Conservation (phyloP, 2,113 vertebrate genomes). For the Stigmatopora nigra region DNA sequence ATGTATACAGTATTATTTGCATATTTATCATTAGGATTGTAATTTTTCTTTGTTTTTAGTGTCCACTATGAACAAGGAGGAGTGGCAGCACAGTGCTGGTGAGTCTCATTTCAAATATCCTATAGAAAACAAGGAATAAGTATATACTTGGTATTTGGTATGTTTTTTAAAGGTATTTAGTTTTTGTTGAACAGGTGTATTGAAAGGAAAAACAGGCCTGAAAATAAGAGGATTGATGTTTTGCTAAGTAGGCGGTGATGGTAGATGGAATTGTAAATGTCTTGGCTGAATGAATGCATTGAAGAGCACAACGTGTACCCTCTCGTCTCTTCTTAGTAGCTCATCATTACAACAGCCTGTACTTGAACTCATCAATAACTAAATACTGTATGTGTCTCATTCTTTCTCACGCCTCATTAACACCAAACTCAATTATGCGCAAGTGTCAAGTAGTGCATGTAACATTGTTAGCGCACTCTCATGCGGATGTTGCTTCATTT, state of each 20-base stretch:
- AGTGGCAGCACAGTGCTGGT: constrained; percentile 50
- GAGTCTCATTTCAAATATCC: constrained; percentile 45
- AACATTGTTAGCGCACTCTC: not conserved
- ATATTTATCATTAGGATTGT: not conserved
- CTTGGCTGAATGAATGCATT: too few relatives aligned
- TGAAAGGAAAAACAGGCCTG: too few relatives aligned
- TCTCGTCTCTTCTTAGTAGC: not conserved
- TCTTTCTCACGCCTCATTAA: not conserved
- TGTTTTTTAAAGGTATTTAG: too few relatives aligned
- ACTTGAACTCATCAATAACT: not conserved
- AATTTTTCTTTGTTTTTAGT: constrained; percentile 44
- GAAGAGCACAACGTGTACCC: not conserved
- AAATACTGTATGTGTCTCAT: not conserved
- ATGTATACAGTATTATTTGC: constrained; percentile 18
- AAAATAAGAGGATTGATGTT: too few relatives aligned
- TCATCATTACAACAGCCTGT: not conserved
- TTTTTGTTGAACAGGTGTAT: too few relatives aligned
- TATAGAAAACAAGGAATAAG: not conserved
- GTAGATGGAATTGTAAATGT: too few relatives aligned
- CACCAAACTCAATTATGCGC: not conserved
- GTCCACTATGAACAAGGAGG: constrained; percentile 61
- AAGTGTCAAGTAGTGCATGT: not conserved
- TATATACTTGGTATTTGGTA: too few relatives aligned
- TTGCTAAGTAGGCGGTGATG: too few relatives aligned
- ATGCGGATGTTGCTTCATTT: not conserved